A percentile compares a stretch with the other conserved stretches of the same genome.
Evolutionary conservation across 2,797 vertebrate species (phyloP).

Genomic region (Kryptolebias ocellatus): DNA sequence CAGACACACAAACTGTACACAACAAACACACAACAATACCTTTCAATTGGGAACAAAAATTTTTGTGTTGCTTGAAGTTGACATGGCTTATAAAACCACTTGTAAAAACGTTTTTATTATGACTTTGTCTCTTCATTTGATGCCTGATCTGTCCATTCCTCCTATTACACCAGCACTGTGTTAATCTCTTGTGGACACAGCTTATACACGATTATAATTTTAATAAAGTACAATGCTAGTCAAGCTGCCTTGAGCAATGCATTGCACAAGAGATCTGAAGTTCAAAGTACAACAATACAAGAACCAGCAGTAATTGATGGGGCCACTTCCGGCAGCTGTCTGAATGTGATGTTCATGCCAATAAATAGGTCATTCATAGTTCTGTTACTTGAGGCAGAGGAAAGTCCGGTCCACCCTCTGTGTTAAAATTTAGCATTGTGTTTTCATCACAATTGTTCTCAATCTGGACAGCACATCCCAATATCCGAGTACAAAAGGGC

Average conservation of each 20-base stretch:
- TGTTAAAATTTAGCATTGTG: conserved; percentile 40
- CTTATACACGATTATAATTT: conserved; percentile 64
- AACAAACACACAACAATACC: conserved; percentile 42
- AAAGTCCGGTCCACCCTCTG: conserved; percentile 59
- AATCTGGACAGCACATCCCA: conserved; percentile 41
- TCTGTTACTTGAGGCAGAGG: conserved; percentile 47
- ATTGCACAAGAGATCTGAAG: conserved; percentile 63
- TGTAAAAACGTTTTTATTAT: conserved; percentile 19
- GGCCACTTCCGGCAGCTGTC: conserved; percentile 59
- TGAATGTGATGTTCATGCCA: conserved; percentile 69
- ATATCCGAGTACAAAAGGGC: conserved; percentile 30
- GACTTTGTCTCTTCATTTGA: conserved; percentile 15
- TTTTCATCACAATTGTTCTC: conserved; percentile 49
- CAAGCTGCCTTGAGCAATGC: conserved; percentile 59
- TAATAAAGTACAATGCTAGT: conserved; percentile 62
- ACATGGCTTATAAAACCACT: conserved; percentile 35
- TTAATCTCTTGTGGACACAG: conserved; percentile 58
- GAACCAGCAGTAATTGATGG: conserved; percentile 71
- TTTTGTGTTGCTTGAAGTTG: conserved; percentile 23
- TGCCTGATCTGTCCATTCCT: conserved; percentile 10
- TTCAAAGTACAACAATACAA: conserved; percentile 74
- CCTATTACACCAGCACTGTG: conserved; percentile 27
- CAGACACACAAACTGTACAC: conserved; percentile 41
- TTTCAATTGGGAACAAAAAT: conserved; percentile 26
- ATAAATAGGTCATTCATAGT: conserved; percentile 72